Evolutionary conservation across 2,888 invertebrate species (phyloP), one percentile per base, ranked within the genome.

Genomic region (Tipula helvola): DNA sequence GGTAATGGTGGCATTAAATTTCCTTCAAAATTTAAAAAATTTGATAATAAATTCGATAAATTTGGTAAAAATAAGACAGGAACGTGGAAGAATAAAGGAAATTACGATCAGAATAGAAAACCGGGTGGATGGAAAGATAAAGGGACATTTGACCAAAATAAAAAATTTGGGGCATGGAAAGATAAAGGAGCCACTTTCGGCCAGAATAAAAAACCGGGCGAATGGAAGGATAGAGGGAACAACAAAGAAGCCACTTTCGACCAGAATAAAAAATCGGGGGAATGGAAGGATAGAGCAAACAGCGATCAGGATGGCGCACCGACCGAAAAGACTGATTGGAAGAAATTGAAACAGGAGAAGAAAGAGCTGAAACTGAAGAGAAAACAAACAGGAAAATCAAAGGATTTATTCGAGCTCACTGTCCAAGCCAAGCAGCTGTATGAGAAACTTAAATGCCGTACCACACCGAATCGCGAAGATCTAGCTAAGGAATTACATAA

Each of bases 271-370:
- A n/a, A 71, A 52, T 16, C 5, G 89, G 3, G 91, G 89, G 89
- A 95, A 91, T 93, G 94, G 87, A 94, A 94, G 0, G 93, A 95
- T 89, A 96, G 96, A 96, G 92, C 93, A 12, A 94, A 95, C 90
- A 94, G 95, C 90, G 96, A 16, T 36, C 84, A 84, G 36, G 36
- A 86, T 57, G 52, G n/a, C 44, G n/a, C 83, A 83, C 39, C 16
- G 89, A 2, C 91, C 89, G 89, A 95, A 91, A 93, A 94, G 87
- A 94, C 94, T 0, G 93, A 95, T 89, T 96, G 96, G 96, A 92
- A 93, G 12, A 94, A 95, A 90, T 94, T 95, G 90, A 96, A 96
- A 89, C 94, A 95, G 89, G 93, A 96, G 87, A 95, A 95, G 89
- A 96, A 96, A 89, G 93, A 95, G 88, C 90, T 96, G 1, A 94